These are phyloP conservation scores for Diaperis boleti DNA, from an alignment of 2,888 invertebrate species.

Conservation along the genomic window DNA sequence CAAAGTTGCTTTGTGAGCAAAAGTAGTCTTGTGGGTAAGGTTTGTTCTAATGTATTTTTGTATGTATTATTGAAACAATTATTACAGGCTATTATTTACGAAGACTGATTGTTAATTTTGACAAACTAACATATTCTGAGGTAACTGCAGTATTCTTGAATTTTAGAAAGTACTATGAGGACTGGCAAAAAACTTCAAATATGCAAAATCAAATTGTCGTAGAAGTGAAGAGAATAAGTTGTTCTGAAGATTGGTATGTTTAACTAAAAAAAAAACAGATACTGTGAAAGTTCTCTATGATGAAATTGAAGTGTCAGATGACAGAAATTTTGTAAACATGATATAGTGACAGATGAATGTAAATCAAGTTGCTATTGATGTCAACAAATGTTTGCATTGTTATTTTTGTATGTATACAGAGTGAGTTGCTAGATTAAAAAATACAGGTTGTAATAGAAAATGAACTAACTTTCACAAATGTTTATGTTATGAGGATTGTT, in stretches of 20 bases:
- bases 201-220: slow-evolving; percentile 39
- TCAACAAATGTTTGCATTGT: too few species aligned
- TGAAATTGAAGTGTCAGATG: too few species aligned
- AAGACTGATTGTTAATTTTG: slow-evolving; percentile 83
- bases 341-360: too few species aligned
- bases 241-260: slow-evolving; percentile 50
- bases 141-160: slow-evolving; percentile 80
- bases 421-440: too few species aligned
- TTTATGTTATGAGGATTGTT: too few species aligned
- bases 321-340: too few species aligned
- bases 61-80: neutral
- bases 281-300: too few species aligned
- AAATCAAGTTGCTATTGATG: too few species aligned
- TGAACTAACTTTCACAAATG: too few species aligned
- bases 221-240: slow-evolving; percentile 30
- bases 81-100: slow-evolving; percentile 82
- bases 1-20: slow-evolving; percentile 67
- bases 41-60: slow-evolving; percentile 11
- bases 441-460: too few species aligned
- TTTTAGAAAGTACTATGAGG: slow-evolving; percentile 75
- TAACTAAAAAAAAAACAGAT: too few species aligned
- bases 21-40: slow-evolving; percentile 76
- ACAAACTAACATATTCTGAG: slow-evolving; percentile 87
- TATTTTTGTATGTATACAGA: too few species aligned
- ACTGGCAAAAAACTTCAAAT: slow-evolving; percentile 47